Evolutionary conservation across 2,888 invertebrate genomes (phyloP), one percentile per base, ranked within the genome.

Genomic region (Sinohyriopsis cumingii): DNA sequence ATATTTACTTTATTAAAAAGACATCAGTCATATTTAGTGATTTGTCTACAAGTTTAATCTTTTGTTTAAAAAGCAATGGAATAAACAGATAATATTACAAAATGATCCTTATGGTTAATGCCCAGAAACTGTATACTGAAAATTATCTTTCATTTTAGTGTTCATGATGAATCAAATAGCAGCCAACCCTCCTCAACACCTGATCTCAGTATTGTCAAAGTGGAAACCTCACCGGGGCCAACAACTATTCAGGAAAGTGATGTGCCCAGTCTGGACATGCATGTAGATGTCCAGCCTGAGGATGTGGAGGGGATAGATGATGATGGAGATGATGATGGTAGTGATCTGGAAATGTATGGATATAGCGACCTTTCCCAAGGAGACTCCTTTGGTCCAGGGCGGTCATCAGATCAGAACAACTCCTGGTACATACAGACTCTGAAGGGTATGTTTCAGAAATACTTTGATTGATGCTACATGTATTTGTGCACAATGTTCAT

Each of bases 381-480:
- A 45, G 65, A 66, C 55, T 66, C 60, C 6, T 62, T 56, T 57
- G 53, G 64, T 15, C 18, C 61, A 12, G 59, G 59, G 22, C 45
- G n/a, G 15, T 65, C 33, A 9, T 71, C 65, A 1, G 75, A 75
- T 57, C 75, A 68, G 55, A 73, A 65, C 54, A 67, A 70, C 53
- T 68, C 72, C 22, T 76, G 76, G 76, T 72, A 76, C 64, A 72
- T 74, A 25, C 72, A 73, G n/a, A 73, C 73, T 25, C 72, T 78
- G 55, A 78, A 76, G 74, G 78, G 78, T 78, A 71, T 65, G 75
- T 69, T 28, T 63, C 66, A 54, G 45, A 45, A 45, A 45, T 45
- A 45, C 45, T 45, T 45, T 45, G 45, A 45, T 45, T 45, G 45
- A 45, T 45, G 15, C 45, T 45, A 45, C 45, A 45, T 45, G 45